phyloP scores from a whole-genome alignment of 2,888 invertebrate genomes.

The Phalera bucephala region DNA sequence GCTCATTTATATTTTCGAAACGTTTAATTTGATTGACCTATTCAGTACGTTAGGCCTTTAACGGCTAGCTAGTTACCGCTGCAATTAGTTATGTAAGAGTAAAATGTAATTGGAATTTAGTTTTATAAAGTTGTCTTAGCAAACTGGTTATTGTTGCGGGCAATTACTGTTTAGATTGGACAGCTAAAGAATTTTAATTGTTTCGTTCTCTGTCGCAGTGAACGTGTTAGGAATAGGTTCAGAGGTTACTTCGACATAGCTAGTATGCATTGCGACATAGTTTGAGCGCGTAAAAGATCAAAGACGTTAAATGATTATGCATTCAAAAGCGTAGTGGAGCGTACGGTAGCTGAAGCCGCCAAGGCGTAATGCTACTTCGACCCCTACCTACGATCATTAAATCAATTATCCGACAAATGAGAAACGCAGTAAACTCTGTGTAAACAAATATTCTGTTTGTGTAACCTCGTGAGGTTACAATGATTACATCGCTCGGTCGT shows the following conservation, averaged over 20 bases:
- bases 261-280: background rate
- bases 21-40: conserved; percentile 36
- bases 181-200: conserved; percentile 15
- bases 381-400: conserved; percentile 39
- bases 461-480: conserved; percentile 46
- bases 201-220: background rate
- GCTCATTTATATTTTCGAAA: conserved; percentile 31
- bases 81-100: conserved; percentile 25
- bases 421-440: conserved; percentile 36
- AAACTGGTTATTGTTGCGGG: conserved; percentile 28
- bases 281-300: conserved; percentile 1
- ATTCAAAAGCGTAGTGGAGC: conserved; percentile 9
- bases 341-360: conserved; percentile 8
- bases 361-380: conserved; percentile 39
- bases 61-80: conserved; percentile 27
- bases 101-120: conserved; percentile 22
- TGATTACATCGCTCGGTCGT: conserved; percentile 45
- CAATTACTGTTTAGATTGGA: conserved; percentile 23
- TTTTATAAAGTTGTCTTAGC: conserved; percentile 25
- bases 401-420: conserved; percentile 47
- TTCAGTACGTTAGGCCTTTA: conserved; percentile 33
- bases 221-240: conserved; percentile 2
- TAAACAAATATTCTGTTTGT: conserved; percentile 40
- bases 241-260: conserved; percentile 1
- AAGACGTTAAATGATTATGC: background rate